Evolutionary conservation across 2,888 invertebrate species (phyloP), one percentile per base, ranked within the genome.

Genomic region (Hypolimnas misippus): DNA sequence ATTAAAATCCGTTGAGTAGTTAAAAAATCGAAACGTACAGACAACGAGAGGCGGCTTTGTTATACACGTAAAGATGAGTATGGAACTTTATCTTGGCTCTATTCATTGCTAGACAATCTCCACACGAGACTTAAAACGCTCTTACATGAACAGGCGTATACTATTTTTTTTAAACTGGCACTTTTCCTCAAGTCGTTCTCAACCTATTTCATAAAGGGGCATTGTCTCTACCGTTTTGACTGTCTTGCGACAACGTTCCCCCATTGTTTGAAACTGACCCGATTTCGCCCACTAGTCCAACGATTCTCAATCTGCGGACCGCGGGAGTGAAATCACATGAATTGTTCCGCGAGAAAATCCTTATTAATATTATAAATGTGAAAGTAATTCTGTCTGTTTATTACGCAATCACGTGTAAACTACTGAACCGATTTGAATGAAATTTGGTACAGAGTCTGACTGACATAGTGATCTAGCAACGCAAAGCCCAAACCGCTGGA

Each of bases 181-280:
- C 66, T 57, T 66, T 64, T 29, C n/a, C 42, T 54, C 46, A 44
- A 63, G 59, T 46, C 42, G 51, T 49, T 60, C 69, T 65, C 62
- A 69, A 67, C 69, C 69, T 62, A 64, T 62, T 67, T 69, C 63
- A 57, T 52, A 61, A 57, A 54, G 35, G 50, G 67, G 17, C 62
- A 64, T 67, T 66, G 67, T 67, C 61, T 65, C 49, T 55, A 57
- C 53, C 44, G 67, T 63, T 61, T 59, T 57, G 56, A 56, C 55
- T 59, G 57, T 54, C 19, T 54, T 59, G 40, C 57, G 54, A 54
- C 54, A 49, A 49, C 16, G 40, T 29, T 33, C 55, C 35, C 57
- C 67, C 57, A 61, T 67, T 63, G 63, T 63, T 51, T 52, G 33
- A 51, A 7, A 52, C 35, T 51, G 58, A 57, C 58, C 63, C 56